These are phyloP conservation scores for Protonemura montana DNA, from an alignment of 2,888 invertebrate genomes.

Conservation along the genomic window DNA sequence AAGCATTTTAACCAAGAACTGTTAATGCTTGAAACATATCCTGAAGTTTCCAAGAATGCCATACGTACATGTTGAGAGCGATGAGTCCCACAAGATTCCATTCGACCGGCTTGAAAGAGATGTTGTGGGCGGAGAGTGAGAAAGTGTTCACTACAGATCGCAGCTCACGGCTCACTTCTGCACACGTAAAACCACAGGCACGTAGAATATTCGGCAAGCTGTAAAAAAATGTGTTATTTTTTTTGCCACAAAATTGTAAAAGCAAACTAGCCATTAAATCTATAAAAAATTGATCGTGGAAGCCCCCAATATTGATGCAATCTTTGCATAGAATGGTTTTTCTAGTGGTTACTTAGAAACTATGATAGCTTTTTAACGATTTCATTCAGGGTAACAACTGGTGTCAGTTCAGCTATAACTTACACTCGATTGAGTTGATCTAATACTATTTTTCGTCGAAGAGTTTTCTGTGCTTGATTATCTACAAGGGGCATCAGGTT, in stretches of 20 bases:
- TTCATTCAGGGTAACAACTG: background rate
- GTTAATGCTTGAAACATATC: no score
- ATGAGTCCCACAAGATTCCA: slow-evolving; percentile 77
- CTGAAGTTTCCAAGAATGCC: background rate
- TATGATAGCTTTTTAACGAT: no score
- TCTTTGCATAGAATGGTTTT: no score
- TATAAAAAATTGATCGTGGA: no score
- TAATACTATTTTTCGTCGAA: slow-evolving; percentile 73
- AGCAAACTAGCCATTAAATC: no score
- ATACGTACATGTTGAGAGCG: slow-evolving; percentile 70
- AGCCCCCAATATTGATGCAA: no score
- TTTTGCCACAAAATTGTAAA: no score
- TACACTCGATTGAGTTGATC: slow-evolving; percentile 71
- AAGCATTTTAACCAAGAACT: no score
- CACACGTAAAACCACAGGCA: slow-evolving; percentile 61
- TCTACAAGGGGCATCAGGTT: slow-evolving; percentile 70
- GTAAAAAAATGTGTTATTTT: slow-evolving; percentile 48
- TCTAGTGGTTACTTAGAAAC: no score
- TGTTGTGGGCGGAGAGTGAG: slow-evolving; percentile 73
- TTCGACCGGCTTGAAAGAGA: slow-evolving; percentile 74
- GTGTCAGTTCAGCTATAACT: slow-evolving; percentile 50
- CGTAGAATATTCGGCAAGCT: slow-evolving; percentile 66
- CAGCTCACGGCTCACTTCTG: slow-evolving; percentile 57
- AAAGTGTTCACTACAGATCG: slow-evolving; percentile 68
- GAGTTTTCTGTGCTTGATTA: slow-evolving; percentile 69